These are phyloP conservation scores for Mormyrops attenuatus DNA, from an alignment of 2,797 vertebrate genomes.

Conservation along the genomic window DNA sequence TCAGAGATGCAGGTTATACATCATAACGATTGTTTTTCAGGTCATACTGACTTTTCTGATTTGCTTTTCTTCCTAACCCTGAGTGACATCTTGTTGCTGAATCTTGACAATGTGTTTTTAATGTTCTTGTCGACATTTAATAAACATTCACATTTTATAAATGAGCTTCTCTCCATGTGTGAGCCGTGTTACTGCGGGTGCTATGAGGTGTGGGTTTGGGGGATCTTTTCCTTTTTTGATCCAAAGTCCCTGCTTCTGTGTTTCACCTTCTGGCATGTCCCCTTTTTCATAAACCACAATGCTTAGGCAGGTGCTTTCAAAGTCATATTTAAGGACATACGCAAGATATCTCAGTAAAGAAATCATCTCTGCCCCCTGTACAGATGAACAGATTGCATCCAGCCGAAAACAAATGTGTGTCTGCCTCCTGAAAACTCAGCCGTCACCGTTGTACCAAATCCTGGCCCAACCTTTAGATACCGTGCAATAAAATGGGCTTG, in stretches of 20 bases:
- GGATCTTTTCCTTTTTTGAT: neutral
- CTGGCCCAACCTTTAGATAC: neutral
- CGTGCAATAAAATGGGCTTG: neutral
- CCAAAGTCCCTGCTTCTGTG: neutral
- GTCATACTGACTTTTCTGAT: neutral
- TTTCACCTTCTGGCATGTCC: neutral
- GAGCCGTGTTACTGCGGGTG: neutral
- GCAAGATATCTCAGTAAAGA: neutral
- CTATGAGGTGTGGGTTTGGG: neutral
- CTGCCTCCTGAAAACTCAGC: neutral
- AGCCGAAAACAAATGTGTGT: neutral
- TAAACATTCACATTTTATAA: slow-evolving; percentile 43
- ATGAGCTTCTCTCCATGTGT: slow-evolving; percentile 20
- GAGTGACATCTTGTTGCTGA: slow-evolving; percentile 19
- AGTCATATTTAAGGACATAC: neutral
- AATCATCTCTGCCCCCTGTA: neutral
- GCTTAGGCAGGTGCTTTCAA: neutral
- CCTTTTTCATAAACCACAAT: neutral
- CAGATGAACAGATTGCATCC: neutral
- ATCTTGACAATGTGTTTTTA: slow-evolving; percentile 30
- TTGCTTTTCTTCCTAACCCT: slow-evolving; percentile 5
- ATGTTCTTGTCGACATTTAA: slow-evolving; percentile 38
- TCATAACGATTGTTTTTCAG: slow-evolving; percentile 4
- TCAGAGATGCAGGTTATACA: slow-evolving; percentile 5
- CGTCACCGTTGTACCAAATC: neutral